Base-by-base conservation (phyloP, 2,113 vertebrate species). In the Xerus inauris region DNA sequence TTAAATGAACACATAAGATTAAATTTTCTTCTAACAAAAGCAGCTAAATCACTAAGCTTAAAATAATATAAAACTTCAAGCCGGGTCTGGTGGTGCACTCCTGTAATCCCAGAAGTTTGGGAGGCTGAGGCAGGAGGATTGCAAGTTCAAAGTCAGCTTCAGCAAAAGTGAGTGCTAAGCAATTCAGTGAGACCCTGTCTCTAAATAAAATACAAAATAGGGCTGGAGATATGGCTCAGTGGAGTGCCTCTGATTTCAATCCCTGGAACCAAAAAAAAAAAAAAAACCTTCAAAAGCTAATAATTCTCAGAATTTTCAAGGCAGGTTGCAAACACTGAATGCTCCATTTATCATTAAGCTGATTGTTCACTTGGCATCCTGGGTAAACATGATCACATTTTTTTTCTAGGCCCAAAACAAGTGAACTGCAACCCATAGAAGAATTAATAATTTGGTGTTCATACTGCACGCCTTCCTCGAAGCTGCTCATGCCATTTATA, bases 11-110 rank as follows among this genome's bases (percentile, higher is more conserved):
- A 62, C 10, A 32, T 73, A n/a, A 89, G 81, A 32, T 47, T 17
- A 76, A 65, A 24, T 81, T 91, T 85, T 75, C 42, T 67, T 69
- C 79, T 72, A 85, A 69, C 24, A 57, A 84, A 87, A 86, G 54
- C 65, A 75, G 45, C 40, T 20, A 91, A 72, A 77, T 92, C 17
- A 51, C 38, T 72, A 62, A 89, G 87, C 47, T 93, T 76, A 96
- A 97, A 91, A 89, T 94, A 85, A 91, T 81, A 69, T 6, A 54
- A 54, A 91, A 93, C 45, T 91, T 95, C n/a, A n/a, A n/a, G n/a
- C n/a, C n/a, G n/a, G n/a, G n/a, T n/a, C n/a, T n/a, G n/a, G n/a
- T n/a, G n/a, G n/a, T n/a, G n/a, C n/a, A n/a, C n/a, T n/a, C n/a
- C n/a, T n/a, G n/a, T n/a, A n/a, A n/a, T n/a, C n/a, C n/a, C n/a